phyloP scores from a whole-genome alignment of 2,797 vertebrate species.

The Myotis findleyi region DNA sequence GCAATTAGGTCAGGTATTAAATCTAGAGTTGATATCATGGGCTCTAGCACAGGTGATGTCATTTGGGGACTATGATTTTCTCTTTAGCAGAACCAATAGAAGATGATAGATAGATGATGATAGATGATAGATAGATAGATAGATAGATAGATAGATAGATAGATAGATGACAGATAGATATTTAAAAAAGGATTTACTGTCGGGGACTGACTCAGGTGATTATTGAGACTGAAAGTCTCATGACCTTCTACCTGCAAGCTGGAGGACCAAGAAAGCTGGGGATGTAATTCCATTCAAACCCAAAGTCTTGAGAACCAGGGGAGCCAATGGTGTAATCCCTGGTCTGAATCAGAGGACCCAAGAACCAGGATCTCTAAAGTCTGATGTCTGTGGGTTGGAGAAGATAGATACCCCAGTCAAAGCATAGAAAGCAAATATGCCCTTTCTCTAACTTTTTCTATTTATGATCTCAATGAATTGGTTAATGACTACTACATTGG shows the following conservation, averaged over 20 bases:
- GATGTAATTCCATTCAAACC: neutral
- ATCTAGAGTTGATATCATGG: neutral
- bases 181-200: neutral
- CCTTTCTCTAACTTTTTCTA: neutral
- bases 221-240: neutral
- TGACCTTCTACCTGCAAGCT: neutral
- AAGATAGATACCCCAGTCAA: neutral
- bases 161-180: neutral
- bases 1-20: neutral
- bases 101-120: neutral
- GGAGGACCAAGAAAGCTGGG: neutral
- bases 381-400: neutral
- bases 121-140: neutral
- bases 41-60: neutral
- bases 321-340: neutral
- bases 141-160: neutral
- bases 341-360: neutral
- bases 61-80: neutral
- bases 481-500: neutral
- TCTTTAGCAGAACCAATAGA: neutral
- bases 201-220: neutral
- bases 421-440: neutral
- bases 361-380: neutral
- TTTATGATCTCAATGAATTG: neutral
- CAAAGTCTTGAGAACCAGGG: neutral